These are phyloP conservation scores for Salminus brasiliensis DNA, from an alignment of 2,113 vertebrate species.

Conservation along the genomic window DNA sequence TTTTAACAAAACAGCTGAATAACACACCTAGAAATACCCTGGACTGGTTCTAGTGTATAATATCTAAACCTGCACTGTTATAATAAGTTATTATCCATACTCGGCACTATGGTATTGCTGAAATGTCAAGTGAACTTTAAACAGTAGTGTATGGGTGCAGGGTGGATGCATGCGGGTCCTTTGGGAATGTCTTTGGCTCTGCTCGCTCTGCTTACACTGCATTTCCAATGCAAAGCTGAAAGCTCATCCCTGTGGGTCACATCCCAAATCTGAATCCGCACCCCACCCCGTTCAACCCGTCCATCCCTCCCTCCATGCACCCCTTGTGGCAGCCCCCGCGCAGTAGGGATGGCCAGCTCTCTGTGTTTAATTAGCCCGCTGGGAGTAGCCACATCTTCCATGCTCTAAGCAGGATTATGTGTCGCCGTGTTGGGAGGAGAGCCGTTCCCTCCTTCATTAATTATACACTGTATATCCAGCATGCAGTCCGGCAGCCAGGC, in stretches of 20 bases:
- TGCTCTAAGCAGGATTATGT: constrained; percentile 47
- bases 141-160: not conserved
- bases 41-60: too few relatives aligned
- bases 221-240: not conserved
- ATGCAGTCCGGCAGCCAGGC: constrained; percentile 16
- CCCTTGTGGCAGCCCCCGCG: not conserved
- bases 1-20: too few relatives aligned
- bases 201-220: not conserved
- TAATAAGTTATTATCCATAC: too few relatives aligned
- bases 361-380: constrained; percentile 42
- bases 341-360: constrained; percentile 5
- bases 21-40: too few relatives aligned
- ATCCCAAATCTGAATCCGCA: not conserved
- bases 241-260: constrained; percentile 8
- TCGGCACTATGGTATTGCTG: too few relatives aligned
- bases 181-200: not conserved
- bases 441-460: constrained; percentile 53
- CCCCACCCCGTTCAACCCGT: not conserved
- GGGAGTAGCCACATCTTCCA: constrained; percentile 36
- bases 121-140: too few relatives aligned
- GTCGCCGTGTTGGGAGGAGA: constrained; percentile 45
- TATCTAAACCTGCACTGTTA: too few relatives aligned
- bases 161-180: not conserved
- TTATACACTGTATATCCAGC: constrained; percentile 49
- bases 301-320: not conserved